A percentile compares a stretch with the other conserved stretches of the same genome.
phyloP scores from a whole-genome alignment of 2,888 invertebrate species.

The Philonicus albiceps region DNA sequence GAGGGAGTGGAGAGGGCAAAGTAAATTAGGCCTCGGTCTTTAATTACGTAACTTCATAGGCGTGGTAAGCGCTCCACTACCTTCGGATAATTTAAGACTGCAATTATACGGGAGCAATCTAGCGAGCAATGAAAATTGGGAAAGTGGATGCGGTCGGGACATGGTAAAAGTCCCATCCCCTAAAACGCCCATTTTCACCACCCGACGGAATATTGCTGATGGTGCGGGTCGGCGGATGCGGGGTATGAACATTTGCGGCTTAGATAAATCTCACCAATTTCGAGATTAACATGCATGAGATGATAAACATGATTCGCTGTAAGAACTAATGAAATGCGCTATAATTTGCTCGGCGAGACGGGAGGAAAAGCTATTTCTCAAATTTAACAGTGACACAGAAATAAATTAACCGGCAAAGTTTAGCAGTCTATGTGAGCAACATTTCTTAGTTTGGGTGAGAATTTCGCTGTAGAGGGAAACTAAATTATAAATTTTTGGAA shows the following conservation, averaged over 20 bases:
- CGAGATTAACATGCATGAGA: slow-evolving; percentile 39
- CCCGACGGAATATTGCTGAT: not conserved
- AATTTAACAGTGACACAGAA: not conserved
- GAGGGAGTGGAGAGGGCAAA: not conserved
- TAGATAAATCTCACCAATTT: slow-evolving; percentile 37
- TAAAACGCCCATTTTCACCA: not conserved
- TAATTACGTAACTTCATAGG: slow-evolving; percentile 35
- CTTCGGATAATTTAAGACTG: slow-evolving; percentile 31
- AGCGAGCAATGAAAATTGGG: slow-evolving; percentile 18
- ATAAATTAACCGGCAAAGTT: slow-evolving; percentile 14
- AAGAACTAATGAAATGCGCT: slow-evolving; percentile 37
- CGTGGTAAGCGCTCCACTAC: slow-evolving; percentile 27
- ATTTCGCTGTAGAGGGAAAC: not conserved
- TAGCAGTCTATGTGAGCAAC: not conserved
- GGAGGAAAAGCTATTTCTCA: not conserved
- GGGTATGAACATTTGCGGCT: not conserved
- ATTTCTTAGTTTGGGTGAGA: not conserved
- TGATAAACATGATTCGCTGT: slow-evolving; percentile 30
- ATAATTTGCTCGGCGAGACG: not conserved
- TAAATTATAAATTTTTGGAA: too few relatives aligned
- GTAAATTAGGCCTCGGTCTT: slow-evolving; percentile 32
- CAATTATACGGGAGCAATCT: slow-evolving; percentile 31
- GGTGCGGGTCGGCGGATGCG: not conserved
- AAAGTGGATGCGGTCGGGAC: not conserved
- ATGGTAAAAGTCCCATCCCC: not conserved